phyloP scores from a whole-genome alignment of 2,888 invertebrate species.

The Tyria jacobaeae region DNA sequence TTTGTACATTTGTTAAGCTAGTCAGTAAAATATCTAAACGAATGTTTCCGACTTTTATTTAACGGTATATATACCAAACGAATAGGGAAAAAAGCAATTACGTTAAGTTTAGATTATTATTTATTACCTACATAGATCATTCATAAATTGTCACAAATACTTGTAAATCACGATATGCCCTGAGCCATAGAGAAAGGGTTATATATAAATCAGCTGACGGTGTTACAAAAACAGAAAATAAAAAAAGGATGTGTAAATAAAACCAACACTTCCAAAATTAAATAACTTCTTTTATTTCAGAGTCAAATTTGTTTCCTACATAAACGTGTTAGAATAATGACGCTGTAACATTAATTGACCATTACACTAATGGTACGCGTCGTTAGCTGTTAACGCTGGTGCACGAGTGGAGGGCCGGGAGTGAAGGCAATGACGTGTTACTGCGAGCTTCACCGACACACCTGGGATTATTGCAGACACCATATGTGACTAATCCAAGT shows the following conservation, averaged over 20 bases:
- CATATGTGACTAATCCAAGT: neutral
- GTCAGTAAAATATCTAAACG: slow-evolving; percentile 71
- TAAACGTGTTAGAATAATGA: slow-evolving; percentile 85
- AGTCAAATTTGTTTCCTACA: slow-evolving; percentile 86
- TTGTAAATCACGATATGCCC: too few relatives aligned
- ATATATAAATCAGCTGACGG: too few relatives aligned
- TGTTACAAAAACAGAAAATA: too few relatives aligned
- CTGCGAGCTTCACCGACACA: slow-evolving; percentile 41
- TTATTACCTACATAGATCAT: too few relatives aligned
- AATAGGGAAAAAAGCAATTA: neutral
- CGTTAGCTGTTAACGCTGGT: slow-evolving; percentile 72
- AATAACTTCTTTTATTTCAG: slow-evolving; percentile 87
- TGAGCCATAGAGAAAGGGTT: too few relatives aligned
- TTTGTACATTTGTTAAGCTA: slow-evolving; percentile 79
- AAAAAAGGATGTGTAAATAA: slow-evolving; percentile 56
- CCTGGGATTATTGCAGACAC: neutral
- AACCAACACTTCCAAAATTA: slow-evolving; percentile 84
- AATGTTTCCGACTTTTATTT: slow-evolving; percentile 38
- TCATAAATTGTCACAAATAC: too few relatives aligned
- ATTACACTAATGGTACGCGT: slow-evolving; percentile 80
- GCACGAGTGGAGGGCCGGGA: slow-evolving; percentile 73
- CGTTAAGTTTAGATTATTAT: too few relatives aligned
- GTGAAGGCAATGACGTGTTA: slow-evolving; percentile 52
- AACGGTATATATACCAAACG: neutral
- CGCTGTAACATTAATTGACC: slow-evolving; percentile 83